Evolutionary conservation across 2,113 vertebrate species (phyloP).

Genomic region (Polyodon spathula): DNA sequence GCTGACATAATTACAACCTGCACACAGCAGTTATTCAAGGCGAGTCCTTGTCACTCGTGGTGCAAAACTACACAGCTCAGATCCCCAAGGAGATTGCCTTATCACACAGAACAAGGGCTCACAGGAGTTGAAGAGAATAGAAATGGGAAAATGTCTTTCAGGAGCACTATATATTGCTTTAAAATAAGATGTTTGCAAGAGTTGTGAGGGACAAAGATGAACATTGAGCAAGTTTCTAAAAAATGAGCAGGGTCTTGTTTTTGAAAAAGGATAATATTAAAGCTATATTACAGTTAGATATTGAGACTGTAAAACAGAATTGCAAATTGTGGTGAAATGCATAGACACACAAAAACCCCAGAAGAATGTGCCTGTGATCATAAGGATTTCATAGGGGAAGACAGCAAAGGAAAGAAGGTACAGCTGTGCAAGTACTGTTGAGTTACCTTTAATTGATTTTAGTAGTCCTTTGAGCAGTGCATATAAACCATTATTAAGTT

Average conservation of each 20-base stretch:
- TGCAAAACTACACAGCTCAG: conserved; percentile 70
- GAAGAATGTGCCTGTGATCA: too few relatives aligned
- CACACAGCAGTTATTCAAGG: conserved; percentile 79
- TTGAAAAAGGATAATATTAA: conserved; percentile 53
- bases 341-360: too few relatives aligned
- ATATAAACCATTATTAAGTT: too few relatives aligned
- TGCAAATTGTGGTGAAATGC: too few relatives aligned
- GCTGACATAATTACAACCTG: conserved; percentile 94
- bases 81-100: conserved; percentile 78
- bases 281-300: too few relatives aligned
- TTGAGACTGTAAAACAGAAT: too few relatives aligned
- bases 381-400: too few relatives aligned
- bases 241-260: conserved; percentile 53
- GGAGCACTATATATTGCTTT: conserved; percentile 71
- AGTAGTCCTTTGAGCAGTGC: too few relatives aligned
- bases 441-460: too few relatives aligned
- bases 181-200: conserved; percentile 74
- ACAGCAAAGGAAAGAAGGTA: too few relatives aligned
- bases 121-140: conserved; percentile 72
- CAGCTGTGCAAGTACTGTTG: too few relatives aligned
- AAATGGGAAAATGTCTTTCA: conserved; percentile 72
- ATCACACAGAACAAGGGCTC: conserved; percentile 73
- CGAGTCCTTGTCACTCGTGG: conserved; percentile 77
- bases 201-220: conserved; percentile 66
- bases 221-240: conserved; percentile 50